Base-by-base conservation (phyloP, 2,888 invertebrate genomes). In the Zhengitettix transpicula region DNA sequence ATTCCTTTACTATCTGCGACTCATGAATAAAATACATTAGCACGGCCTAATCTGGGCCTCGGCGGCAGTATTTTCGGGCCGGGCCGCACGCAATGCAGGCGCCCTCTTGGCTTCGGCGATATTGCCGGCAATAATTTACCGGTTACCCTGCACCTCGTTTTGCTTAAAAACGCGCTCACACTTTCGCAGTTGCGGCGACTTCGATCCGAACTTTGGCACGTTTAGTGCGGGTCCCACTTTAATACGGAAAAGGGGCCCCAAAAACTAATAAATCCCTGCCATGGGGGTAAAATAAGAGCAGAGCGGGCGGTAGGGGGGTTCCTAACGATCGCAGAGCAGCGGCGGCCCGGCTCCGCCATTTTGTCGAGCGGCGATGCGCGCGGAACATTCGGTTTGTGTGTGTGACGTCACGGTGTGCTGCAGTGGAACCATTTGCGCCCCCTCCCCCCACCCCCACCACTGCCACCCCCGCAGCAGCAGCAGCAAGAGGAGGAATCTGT, bases 381-480 rank as follows among this genome's bases (percentile, higher is more conserved):
- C 58, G 58, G 55, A 58, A 58, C 58, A 58, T 58, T 58, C 55
- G 58, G 58, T 58, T 58, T 58, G n/a, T 52, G 58, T 56, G 47
- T 56, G 56, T 57, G 57, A 57, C 58, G 58, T 63, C 59, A 63
- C 60, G 60, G 56, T 57, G 60, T 56, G 61, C 63, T 63, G 63
- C 63, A 63, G 63, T 63, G 60, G 63, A 61, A 61, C 61, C 61
- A 63, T 63, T 63, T 58, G 61, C 44, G 47, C 57, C 58, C 59
- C 57, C 56, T 60, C 52, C 60, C 41, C 52, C 53, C 28, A 56
- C 60, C 42, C 58, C n/a, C 52, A 14, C 10, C 52, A 12, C 14
- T 53, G 40, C 42, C 52, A 41, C 55, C 59, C 52, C 47, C 47
- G 47, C 47, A 47, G 47, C 47, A 47, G 47, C 47, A 47, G 47